Percentiles rank a stretch among this genome's conserved stretches.
Evolutionary conservation across 30 jellyfish, hydroid and myxozoan species (phyloP).

Genomic region (Aurelia aurita): DNA sequence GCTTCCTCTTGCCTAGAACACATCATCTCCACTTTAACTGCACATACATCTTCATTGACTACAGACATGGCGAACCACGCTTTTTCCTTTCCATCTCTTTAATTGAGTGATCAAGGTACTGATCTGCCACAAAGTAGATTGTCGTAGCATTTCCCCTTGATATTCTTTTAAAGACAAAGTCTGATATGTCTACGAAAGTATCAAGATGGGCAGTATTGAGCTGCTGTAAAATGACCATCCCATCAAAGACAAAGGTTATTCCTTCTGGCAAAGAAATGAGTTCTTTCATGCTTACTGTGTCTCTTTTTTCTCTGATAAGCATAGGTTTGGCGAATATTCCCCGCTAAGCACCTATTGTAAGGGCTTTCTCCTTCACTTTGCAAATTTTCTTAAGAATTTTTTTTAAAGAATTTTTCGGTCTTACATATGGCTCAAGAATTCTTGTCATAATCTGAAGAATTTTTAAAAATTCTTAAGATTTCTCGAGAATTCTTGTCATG

Average conservation of each 20-base stretch:
- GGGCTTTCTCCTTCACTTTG: constrained; percentile 54
- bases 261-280: constrained; percentile 14
- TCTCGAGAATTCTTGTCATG: no score
- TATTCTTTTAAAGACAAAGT: not conserved
- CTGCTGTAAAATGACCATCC: constrained; percentile 36
- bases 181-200: constrained; percentile 44
- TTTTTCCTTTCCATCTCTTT: not conserved
- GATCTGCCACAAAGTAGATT: constrained; percentile 37
- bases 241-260: constrained; percentile 21
- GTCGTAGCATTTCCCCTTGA: not conserved
- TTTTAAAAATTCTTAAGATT: no score
- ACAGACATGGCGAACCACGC: constrained; percentile 15
- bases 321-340: constrained; percentile 30
- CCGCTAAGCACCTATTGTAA: constrained; percentile 47
- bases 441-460: no score
- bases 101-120: not conserved
- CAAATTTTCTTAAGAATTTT: constrained; percentile 57
- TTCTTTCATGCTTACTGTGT: constrained; percentile 22
- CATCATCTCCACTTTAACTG: constrained; percentile 3
- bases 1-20: constrained; percentile 52
- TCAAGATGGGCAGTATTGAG: no score
- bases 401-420: no score
- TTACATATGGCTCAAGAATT: no score
- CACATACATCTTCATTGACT: not conserved
- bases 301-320: constrained; percentile 27